These are phyloP conservation scores for Arge pagana DNA, from an alignment of 2,888 invertebrate species.

Conservation along the genomic window DNA sequence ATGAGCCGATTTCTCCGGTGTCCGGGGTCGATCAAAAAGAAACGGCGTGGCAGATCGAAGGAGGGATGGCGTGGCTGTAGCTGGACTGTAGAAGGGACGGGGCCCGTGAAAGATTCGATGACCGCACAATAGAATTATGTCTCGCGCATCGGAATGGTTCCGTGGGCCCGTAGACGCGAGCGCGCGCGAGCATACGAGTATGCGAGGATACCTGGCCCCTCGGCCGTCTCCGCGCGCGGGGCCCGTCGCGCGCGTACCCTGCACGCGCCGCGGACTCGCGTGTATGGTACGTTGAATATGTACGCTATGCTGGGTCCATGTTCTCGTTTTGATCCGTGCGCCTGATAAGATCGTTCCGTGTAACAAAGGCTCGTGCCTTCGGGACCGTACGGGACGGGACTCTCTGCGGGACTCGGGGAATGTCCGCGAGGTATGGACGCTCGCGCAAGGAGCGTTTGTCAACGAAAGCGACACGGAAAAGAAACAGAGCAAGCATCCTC, in stretches of 20 bases:
- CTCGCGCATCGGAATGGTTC: constrained; percentile 45
- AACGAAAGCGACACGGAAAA: no score
- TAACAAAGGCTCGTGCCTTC: constrained; percentile 54
- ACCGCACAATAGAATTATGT: constrained; percentile 49
- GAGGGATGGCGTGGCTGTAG: no score
- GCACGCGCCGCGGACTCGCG: constrained; percentile 35
- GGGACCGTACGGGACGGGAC: constrained; percentile 32
- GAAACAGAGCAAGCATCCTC: no score
- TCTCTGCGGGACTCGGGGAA: neutral
- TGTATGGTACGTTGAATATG: constrained; percentile 56
- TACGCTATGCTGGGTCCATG: constrained; percentile 55
- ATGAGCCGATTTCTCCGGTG: no score
- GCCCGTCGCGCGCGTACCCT: constrained; percentile 29
- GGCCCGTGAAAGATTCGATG: constrained; percentile 36
- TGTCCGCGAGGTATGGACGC: no score
- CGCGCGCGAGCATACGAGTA: neutral
- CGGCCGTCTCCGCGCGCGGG: neutral
- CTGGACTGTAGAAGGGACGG: no score
- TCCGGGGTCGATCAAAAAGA: no score
- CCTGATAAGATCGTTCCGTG: constrained; percentile 56
- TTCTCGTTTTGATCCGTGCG: constrained; percentile 56
- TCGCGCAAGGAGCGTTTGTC: no score
- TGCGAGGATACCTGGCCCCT: neutral
- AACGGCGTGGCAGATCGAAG: no score
- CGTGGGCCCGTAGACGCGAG: constrained; percentile 30